phyloP scores from a whole-genome alignment of 2,888 invertebrate genomes.

The Metacarcinus magister region DNA sequence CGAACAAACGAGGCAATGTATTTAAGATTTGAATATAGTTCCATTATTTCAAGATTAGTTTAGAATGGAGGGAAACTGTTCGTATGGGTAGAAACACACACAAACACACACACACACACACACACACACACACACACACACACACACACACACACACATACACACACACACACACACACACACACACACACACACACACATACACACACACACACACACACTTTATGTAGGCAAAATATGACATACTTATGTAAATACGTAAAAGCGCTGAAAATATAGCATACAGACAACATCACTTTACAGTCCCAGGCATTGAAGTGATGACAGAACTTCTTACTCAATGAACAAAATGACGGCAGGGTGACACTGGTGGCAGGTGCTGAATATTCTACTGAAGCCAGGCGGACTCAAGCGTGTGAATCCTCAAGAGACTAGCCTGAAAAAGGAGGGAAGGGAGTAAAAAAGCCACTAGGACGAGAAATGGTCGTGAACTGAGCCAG shows the following conservation, averaged over 20 bases:
- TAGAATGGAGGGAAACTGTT: neutral
- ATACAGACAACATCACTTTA: neutral
- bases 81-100: neutral
- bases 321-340: neutral
- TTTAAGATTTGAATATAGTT: neutral
- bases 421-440: neutral
- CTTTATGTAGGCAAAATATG: neutral
- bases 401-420: neutral
- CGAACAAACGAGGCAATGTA: neutral
- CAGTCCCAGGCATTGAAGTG: neutral
- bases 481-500: neutral
- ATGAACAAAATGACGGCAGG: neutral
- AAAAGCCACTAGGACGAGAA: neutral
- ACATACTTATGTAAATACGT: no score
- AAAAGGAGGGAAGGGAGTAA: neutral
- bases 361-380: neutral
- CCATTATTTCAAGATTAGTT: neutral
- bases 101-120: constrained; percentile 10
- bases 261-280: neutral
- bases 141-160: neutral
- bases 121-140: constrained; percentile 17
- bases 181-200: constrained; percentile 55
- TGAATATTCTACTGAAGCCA: neutral
- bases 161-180: constrained; percentile 55
- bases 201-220: constrained; percentile 54